These are phyloP conservation scores for Periophthalmodon schlosseri DNA, from an alignment of 2,113 vertebrate species.

Conservation along the genomic window DNA sequence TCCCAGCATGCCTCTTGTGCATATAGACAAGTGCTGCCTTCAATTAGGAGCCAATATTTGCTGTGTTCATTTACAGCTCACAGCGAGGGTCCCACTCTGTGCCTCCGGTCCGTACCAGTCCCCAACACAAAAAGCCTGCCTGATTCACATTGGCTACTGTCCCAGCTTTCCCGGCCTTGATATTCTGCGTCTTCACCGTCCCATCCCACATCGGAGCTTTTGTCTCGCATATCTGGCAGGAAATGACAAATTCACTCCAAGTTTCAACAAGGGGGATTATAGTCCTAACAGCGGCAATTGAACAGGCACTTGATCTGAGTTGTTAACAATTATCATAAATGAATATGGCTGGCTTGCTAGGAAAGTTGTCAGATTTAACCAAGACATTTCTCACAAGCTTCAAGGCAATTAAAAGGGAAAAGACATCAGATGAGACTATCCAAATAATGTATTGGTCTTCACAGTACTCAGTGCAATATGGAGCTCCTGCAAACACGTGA, in stretches of 20 bases:
- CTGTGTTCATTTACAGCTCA: constrained; percentile 52
- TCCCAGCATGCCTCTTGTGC: constrained; percentile 49
- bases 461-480: constrained; percentile 6
- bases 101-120: constrained; percentile 43
- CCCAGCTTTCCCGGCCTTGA: constrained; percentile 29
- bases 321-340: constrained; percentile 5
- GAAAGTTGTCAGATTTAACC: constrained; percentile 27
- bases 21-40: constrained; percentile 55
- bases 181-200: constrained; percentile 12
- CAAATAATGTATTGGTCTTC: constrained; percentile 11
- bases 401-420: constrained; percentile 13
- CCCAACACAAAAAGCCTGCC: constrained; percentile 36
- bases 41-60: constrained; percentile 66
- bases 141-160: constrained; percentile 48
- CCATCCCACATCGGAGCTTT: constrained; percentile 30
- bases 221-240: constrained; percentile 37
- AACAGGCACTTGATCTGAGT: constrained; percentile 11
- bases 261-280: constrained; percentile 12
- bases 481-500: not conserved
- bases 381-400: constrained; percentile 10
- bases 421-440: not conserved
- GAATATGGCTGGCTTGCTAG: not conserved
- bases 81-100: constrained; percentile 46
- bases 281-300: not conserved
- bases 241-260: constrained; percentile 40